These are phyloP conservation scores for Brachyhypopomus gauderio DNA, from an alignment of 2,113 vertebrate genomes.

Conservation along the genomic window DNA sequence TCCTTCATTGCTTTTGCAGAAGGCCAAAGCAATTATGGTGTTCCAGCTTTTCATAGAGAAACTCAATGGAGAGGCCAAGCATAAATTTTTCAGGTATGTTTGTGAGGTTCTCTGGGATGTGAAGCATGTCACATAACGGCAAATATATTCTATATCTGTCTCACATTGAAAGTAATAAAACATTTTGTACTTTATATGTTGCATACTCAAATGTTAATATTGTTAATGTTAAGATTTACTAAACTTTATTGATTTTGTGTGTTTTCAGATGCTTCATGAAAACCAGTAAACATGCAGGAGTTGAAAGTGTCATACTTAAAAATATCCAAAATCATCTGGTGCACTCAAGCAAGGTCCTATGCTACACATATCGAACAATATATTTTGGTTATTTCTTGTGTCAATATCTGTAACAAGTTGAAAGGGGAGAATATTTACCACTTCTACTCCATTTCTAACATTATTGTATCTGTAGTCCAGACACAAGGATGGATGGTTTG, in stretches of 20 bases:
- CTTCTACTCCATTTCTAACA: slow-evolving; percentile 31
- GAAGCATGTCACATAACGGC: too few relatives aligned
- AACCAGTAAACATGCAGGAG: slow-evolving; percentile 88
- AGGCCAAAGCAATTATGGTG: slow-evolving; percentile 80
- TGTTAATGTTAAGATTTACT: too few relatives aligned
- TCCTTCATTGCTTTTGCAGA: slow-evolving; percentile 72
- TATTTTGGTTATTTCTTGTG: neutral
- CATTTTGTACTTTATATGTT: too few relatives aligned
- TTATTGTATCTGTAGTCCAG: slow-evolving; percentile 66
- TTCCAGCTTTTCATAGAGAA: slow-evolving; percentile 91
- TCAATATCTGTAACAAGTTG: neutral
- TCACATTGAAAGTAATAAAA: too few relatives aligned
- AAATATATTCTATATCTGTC: too few relatives aligned
- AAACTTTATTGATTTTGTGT: slow-evolving; percentile 46
- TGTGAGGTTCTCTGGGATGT: too few relatives aligned
- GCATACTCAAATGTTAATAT: too few relatives aligned
- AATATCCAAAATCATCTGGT: slow-evolving; percentile 92
- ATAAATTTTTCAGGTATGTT: slow-evolving; percentile 88
- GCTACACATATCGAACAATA: neutral
- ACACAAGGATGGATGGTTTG: slow-evolving; percentile 78
- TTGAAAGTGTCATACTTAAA: slow-evolving; percentile 87
- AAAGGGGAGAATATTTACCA: neutral
- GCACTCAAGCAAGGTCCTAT: slow-evolving; percentile 77
- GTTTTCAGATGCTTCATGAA: slow-evolving; percentile 85
- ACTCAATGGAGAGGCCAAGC: slow-evolving; percentile 85